Conservation (phyloP, 2,888 invertebrate genomes). For the Lathronympha strigana region DNA sequence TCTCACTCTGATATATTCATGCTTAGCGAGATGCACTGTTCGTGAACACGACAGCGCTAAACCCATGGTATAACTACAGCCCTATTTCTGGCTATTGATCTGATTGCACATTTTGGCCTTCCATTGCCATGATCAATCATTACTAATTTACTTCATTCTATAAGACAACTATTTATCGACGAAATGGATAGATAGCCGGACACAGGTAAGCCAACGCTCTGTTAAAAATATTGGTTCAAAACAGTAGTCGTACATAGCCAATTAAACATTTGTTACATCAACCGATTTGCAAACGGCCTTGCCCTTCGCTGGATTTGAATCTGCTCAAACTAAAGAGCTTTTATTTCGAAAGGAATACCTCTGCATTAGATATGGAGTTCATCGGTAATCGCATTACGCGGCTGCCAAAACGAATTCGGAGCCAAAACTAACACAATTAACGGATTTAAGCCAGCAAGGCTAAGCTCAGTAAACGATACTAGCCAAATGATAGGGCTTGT, state of each 20-base stretch:
- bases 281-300: neutral
- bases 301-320: neutral
- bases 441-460: neutral
- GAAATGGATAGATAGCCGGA: too few species aligned
- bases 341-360: neutral
- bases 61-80: too few species aligned
- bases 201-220: too few species aligned
- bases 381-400: neutral
- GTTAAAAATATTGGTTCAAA: neutral
- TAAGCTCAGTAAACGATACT: neutral
- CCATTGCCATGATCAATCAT: neutral
- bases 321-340: neutral
- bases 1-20: too few species aligned
- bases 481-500: neutral
- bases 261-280: neutral
- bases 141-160: too few species aligned
- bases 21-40: too few species aligned
- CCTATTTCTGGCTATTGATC: neutral
- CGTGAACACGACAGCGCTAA: too few species aligned
- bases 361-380: neutral
- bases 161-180: too few species aligned
- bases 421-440: conserved; percentile 12
- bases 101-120: neutral
- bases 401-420: conserved; percentile 9
- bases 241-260: neutral